Evolutionary conservation across 2,797 vertebrate genomes (phyloP).

Genomic region (Falco berigora): DNA sequence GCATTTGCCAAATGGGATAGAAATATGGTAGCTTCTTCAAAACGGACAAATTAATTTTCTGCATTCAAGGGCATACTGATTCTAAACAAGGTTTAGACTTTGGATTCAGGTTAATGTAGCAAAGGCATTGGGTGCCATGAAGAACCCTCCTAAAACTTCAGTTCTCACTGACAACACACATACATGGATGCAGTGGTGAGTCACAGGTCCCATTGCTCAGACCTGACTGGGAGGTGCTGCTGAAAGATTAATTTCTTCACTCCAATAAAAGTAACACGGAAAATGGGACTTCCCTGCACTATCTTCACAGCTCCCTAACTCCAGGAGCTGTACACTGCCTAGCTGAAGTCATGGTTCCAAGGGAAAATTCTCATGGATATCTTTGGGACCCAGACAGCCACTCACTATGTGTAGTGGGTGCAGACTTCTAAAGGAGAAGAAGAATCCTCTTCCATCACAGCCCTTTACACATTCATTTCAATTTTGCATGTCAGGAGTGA

Average conservation of each 20-base stretch:
- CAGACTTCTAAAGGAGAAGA: not conserved
- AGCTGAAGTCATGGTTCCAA: accelerated
- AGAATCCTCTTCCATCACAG: not conserved
- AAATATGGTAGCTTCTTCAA: not conserved
- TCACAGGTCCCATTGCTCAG: not conserved
- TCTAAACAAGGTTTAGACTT: not conserved
- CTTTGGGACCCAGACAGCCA: not conserved
- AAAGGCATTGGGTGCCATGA: not conserved
- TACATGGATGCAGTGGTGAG: not conserved
- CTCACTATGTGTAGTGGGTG: not conserved
- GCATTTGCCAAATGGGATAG: not conserved
- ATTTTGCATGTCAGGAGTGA: not conserved
- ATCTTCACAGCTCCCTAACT: not conserved
- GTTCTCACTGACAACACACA: not conserved
- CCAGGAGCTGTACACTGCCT: not conserved
- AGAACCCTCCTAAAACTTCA: not conserved
- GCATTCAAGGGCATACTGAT: not conserved
- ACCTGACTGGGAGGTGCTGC: not conserved
- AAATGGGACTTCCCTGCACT: not conserved
- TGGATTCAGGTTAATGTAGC: not conserved
- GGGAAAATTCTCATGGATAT: not conserved
- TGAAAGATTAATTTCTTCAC: not conserved
- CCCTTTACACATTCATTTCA: not conserved
- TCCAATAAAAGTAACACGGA: not conserved
- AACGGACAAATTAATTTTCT: not conserved